These are phyloP conservation scores for Temnothorax curvispinosus DNA, from an alignment of 1,140 invertebrate species.

Conservation along the genomic window DNA sequence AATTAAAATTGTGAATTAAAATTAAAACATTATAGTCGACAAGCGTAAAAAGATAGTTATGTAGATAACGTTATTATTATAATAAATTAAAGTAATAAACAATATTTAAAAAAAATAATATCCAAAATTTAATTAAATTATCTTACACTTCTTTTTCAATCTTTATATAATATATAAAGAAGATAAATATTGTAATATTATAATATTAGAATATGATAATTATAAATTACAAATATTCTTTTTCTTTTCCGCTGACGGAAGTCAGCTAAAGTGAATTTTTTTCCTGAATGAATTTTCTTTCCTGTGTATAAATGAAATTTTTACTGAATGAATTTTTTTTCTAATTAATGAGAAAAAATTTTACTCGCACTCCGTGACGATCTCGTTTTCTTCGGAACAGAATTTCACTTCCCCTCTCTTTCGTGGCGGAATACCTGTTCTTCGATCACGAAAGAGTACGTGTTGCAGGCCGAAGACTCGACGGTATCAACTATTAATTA, in stretches of 20 bases:
- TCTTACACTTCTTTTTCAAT: too few relatives aligned
- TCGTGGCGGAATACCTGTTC: not conserved
- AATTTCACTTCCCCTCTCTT: constrained; percentile 56
- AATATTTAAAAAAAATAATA: not conserved
- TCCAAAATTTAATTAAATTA: not conserved
- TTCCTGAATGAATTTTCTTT: constrained; percentile 1
- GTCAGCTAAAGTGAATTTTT: not conserved
- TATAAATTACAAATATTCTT: not conserved
- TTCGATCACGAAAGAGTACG: constrained; percentile 7
- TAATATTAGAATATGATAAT: not conserved
- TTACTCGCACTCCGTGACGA: not conserved
- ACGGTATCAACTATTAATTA: constrained; percentile 37
- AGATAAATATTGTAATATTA: too few relatives aligned
- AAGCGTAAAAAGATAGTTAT: not conserved
- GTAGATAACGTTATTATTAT: not conserved
- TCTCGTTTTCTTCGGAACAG: constrained; percentile 36
- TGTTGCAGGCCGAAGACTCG: not conserved
- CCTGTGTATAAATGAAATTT: not conserved
- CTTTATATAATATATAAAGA: too few relatives aligned
- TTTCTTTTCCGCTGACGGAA: not conserved
- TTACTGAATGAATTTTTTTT: constrained; percentile 16
- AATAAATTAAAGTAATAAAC: not conserved
- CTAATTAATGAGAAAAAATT: constrained; percentile 38
- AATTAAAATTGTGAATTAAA: not conserved
- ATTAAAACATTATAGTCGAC: not conserved